Percentiles rank a stretch among this genome's conserved stretches.
These are phyloP conservation scores for Sinocyclocheilus grahami DNA, from an alignment of 2,113 vertebrate genomes.

Conservation along the genomic window DNA sequence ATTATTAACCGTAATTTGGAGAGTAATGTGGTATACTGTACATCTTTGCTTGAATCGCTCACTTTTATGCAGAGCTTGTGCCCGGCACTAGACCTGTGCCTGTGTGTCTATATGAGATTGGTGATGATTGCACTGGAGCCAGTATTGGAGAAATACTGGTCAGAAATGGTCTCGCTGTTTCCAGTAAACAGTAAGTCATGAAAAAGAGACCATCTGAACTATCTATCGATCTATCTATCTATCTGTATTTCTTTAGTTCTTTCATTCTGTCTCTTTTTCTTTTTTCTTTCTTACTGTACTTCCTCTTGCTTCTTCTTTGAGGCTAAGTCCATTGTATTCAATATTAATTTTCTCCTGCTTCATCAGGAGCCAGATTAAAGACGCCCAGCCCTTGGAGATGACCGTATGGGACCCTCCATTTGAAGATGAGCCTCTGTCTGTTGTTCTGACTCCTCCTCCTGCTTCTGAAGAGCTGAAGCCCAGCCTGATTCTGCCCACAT, in stretches of 20 bases:
- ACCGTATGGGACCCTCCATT: conserved; percentile 72
- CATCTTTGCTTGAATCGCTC: conserved; percentile 1
- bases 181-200: conserved; percentile 61
- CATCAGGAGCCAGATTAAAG: conserved; percentile 36
- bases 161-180: conserved; percentile 65
- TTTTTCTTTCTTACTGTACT: background rate
- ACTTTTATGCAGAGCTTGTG: conserved; percentile 25
- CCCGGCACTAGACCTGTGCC: conserved; percentile 55
- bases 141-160: conserved; percentile 68
- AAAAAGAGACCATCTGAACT: background rate
- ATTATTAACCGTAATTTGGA: background rate
- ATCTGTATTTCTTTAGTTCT: background rate
- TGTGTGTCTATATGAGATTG: conserved; percentile 61
- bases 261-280: background rate
- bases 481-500: conserved; percentile 54
- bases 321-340: background rate
- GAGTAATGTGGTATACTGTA: background rate
- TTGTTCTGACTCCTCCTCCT: background rate
- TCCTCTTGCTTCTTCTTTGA: background rate
- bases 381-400: conserved; percentile 5
- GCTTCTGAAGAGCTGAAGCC: conserved; percentile 45
- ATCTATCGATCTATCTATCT: background rate
- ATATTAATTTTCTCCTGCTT: background rate
- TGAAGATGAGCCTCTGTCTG: conserved; percentile 39
- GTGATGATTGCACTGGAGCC: conserved; percentile 25